Evolutionary conservation across 2,113 vertebrate genomes (phyloP), one percentile per base, ranked within the genome.

Genomic region (Nycticorax nycticorax): DNA sequence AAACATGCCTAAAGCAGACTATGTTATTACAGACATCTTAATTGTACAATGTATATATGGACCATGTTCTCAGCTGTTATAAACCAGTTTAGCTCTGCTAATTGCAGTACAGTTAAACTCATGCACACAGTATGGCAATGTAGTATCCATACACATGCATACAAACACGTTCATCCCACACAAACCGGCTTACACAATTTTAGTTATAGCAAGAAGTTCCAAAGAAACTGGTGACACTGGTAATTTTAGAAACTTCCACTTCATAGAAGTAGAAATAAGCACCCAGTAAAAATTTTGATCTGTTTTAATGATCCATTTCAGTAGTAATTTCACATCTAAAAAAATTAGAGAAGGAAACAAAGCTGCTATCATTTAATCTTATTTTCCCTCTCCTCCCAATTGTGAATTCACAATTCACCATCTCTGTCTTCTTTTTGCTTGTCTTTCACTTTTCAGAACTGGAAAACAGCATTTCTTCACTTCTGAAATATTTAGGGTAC

Each of bases 121-220:
- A 30, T 35, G 30, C 14, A 63, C 16, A 28, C 6, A 24, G 1
- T 4, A 9, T 7, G 37, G 27, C 22, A 39, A 35, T 4, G 32
- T 1, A 45, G 23, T 16, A 50, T 41, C 19, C 68, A 33, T 16
- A 3, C 9, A 11, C 35, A 10, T 32, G 32, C 52, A 4, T 5
- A 22, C 13, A 59, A 50, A 48, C 19, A 17, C 1, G 3, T 33
- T 83, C 59, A 52, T n/a, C 59, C 33, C 28, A n/a, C 6, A 5
- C 0, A 0, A 55, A 19, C 13, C 8, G 3, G 0, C 1, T 6
- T 33, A 5, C n/a, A 78, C 26, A 35, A 9, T 0, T 1, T 4
- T 6, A 27, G 2, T 10, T 48, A 19, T 0, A 37, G 11, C 30
- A 78, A 76, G 15, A 19, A 60, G 3, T 22, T 91, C 56, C 52